Evolutionary conservation across 2,888 invertebrate species (phyloP), one percentile per base, ranked within the genome.

Genomic region (Thymelicus lineola): DNA sequence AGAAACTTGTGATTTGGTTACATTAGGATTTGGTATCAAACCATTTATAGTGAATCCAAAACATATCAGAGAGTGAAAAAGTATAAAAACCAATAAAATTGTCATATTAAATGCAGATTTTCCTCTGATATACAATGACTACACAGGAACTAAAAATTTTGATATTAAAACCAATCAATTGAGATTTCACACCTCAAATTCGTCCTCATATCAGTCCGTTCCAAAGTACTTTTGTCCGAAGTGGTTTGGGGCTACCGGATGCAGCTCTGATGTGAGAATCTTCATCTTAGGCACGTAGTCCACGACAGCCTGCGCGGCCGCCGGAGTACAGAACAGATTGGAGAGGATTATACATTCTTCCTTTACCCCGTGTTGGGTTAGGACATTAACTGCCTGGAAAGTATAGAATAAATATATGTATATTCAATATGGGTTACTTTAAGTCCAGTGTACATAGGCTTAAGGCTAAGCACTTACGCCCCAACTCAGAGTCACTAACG

Each of bases 201-300:
- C 76, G 6, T 84, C 80, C 46, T 84, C 82, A 66, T 83, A 86
- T 92, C 89, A 99, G 94, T 99, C 99, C 70, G 99, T 99, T 76
- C 99, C 99, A 93, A 99, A 99, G 93, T 99, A 99, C 89, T 98
- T 99, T 90, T 98, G 98, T 65, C 99, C 99, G 91, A 99, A 99
- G 90, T 99, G 99, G 92, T 98, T 98, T 9, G 99, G 99, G 9
- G 99, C 98, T 3, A 98, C 97, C 0, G 97, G 97, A 87, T 99
- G 98, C 36, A 99, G 95, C 88, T 99, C 99, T 0, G 99, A 98
- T 0, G 99, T 99, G 70, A 99, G 94, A 78, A 99, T 98, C 88
- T 97, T 98, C 96, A 99, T 96, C 94, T 96, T 94, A 20, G 98
- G 98, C 83, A 97, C 98, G 71, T 97, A 96, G 79, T 96, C 95